These are phyloP conservation scores for Smutsia temminckii DNA, from an alignment of 2,797 vertebrate genomes.

Conservation along the genomic window DNA sequence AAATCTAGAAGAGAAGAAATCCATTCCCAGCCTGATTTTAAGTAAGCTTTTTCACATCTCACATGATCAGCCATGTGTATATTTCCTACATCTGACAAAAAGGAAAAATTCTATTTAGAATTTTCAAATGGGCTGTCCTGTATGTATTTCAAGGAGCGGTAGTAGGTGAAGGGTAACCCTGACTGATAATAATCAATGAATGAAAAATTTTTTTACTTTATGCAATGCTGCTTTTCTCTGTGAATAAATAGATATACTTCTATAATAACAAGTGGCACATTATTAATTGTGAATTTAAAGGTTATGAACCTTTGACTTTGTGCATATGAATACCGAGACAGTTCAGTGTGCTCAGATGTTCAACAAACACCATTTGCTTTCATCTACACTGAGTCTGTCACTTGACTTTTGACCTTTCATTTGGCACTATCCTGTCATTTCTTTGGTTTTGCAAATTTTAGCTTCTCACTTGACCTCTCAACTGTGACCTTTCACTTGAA, in stretches of 20 bases:
- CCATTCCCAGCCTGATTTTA: background rate
- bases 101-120: background rate
- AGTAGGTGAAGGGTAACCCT: background rate
- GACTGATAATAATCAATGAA: background rate
- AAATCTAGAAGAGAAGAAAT: background rate
- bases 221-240: conserved; percentile 1
- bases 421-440: conserved; percentile 87
- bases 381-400: conserved; percentile 83
- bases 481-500: conserved; percentile 86
- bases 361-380: conserved; percentile 78
- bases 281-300: conserved; percentile 61
- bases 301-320: conserved; percentile 64
- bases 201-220: background rate
- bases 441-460: conserved; percentile 87
- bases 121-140: background rate
- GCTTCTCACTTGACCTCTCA: conserved; percentile 87
- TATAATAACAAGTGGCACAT: conserved; percentile 44
- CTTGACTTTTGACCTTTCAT: conserved; percentile 87
- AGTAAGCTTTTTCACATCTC: background rate
- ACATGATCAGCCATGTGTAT: background rate
- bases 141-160: background rate
- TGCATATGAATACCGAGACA: conserved; percentile 58
- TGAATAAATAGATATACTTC: conserved; percentile 13
- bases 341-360: conserved; percentile 77
- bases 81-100: background rate